Evolutionary conservation across 2,113 vertebrate genomes (phyloP).

Genomic region (Xyliphius kryptos): DNA sequence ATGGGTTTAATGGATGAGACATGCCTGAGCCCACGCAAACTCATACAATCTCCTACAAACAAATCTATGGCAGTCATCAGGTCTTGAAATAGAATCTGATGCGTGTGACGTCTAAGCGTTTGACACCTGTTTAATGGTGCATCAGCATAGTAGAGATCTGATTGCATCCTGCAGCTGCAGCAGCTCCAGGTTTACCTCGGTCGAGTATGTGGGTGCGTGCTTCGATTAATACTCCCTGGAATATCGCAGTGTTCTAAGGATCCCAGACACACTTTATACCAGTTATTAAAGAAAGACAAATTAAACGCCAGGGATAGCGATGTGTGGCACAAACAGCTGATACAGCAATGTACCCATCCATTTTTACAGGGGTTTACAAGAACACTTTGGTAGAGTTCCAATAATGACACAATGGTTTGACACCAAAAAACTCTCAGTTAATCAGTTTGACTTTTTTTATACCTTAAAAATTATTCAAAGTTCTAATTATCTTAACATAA

Average conservation of each 20-base stretch:
- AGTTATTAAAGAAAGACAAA: neutral
- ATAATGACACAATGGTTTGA: no score
- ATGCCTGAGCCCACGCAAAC: neutral
- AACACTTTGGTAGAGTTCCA: no score
- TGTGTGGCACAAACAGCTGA: neutral
- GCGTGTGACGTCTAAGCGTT: conserved; percentile 6
- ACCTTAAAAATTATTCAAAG: no score
- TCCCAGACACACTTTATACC: conserved; percentile 2
- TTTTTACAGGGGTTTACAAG: no score
- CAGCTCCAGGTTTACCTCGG: conserved; percentile 17
- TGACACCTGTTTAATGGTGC: conserved; percentile 22
- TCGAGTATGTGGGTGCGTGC: neutral
- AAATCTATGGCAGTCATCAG: no score
- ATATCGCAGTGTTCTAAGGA: conserved; percentile 3
- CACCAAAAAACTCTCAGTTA: no score
- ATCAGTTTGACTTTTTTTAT: no score
- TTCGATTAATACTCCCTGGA: conserved; percentile 23
- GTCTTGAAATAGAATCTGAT: conserved; percentile 8
- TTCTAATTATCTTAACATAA: no score
- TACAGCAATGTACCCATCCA: no score
- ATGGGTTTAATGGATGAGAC: conserved; percentile 24
- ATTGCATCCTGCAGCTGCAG: neutral
- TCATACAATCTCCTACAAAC: conserved; percentile 1
- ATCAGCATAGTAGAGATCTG: conserved; percentile 5
- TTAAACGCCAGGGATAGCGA: neutral